These are phyloP conservation scores for Caenorhabditis latens DNA, from an alignment of 1,140 invertebrate genomes.

Conservation along the genomic window DNA sequence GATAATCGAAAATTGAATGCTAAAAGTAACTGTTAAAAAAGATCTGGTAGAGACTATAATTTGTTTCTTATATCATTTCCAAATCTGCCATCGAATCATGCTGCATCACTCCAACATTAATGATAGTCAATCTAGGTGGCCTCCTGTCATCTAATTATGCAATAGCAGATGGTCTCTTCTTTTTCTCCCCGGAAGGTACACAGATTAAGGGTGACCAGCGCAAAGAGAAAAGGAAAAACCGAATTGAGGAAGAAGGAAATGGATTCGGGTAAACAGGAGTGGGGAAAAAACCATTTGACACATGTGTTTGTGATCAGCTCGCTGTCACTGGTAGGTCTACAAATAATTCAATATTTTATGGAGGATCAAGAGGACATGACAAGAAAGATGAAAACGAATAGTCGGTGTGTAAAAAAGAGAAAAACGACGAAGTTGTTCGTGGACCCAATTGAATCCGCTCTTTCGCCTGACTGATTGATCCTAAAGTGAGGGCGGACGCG, in stretches of 20 bases:
- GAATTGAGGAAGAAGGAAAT: neutral
- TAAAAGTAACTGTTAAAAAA: no score
- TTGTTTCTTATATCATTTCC: no score
- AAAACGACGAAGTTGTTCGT: constrained; percentile 20
- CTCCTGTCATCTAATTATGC: constrained; percentile 21
- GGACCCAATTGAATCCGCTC: neutral
- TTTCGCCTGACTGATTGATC: neutral
- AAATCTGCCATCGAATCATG: no score
- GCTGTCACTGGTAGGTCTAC: constrained; percentile 2
- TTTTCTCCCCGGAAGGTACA: neutral
- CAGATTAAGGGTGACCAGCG: neutral
- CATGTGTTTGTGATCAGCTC: neutral
- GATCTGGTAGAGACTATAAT: no score
- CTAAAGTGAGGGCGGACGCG: constrained; percentile 23
- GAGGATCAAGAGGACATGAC: neutral
- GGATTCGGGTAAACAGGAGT: neutral
- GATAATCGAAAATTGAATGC: neutral
- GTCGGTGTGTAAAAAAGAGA: neutral
- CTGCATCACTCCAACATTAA: no score
- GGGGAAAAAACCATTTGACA: neutral
- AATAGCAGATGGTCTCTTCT: constrained; percentile 21
- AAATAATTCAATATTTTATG: constrained; percentile 3
- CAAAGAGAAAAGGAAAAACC: neutral
- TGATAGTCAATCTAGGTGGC: neutral
- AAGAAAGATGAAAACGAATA: neutral